Evolutionary conservation across 1,140 invertebrate species (phyloP).

Genomic region (Saccostrea cuccullata): DNA sequence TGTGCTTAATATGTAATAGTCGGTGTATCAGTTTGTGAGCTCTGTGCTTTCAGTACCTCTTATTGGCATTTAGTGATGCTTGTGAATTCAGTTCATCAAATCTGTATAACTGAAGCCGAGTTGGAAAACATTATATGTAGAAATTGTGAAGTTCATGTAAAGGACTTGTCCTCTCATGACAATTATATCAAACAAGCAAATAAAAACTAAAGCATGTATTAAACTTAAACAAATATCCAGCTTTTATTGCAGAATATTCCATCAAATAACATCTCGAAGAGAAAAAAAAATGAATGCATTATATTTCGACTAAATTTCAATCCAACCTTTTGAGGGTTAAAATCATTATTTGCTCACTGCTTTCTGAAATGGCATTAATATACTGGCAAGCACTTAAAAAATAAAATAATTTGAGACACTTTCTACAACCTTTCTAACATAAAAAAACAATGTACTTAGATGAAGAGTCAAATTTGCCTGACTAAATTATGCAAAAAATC

Average conservation of each 20-base stretch:
- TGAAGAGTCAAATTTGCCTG: neutral
- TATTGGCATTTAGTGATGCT: too few relatives aligned
- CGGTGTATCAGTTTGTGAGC: too few relatives aligned
- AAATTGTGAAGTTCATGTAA: too few relatives aligned
- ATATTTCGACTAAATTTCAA: neutral
- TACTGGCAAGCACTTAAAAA: neutral
- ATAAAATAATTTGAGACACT: neutral
- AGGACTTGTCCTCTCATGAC: too few relatives aligned
- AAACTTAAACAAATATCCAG: slow-evolving; percentile 34
- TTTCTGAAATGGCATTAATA: neutral
- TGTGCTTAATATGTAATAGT: too few relatives aligned
- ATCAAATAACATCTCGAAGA: slow-evolving; percentile 21
- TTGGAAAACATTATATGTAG: too few relatives aligned
- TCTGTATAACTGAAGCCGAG: too few relatives aligned
- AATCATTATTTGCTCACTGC: neutral
- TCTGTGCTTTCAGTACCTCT: too few relatives aligned
- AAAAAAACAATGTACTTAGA: neutral
- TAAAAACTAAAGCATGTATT: neutral
- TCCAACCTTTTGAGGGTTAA: neutral
- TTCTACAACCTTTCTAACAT: neutral
- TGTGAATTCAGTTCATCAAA: too few relatives aligned
- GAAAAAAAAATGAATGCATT: neutral
- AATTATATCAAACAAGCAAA: too few relatives aligned
- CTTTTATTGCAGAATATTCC: slow-evolving; percentile 19
- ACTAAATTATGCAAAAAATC: neutral